A percentile compares a stretch with the other conserved stretches of the same genome.
These are phyloP conservation scores for Yponomeuta cagnagella DNA, from an alignment of 2,888 invertebrate species.

Conservation along the genomic window DNA sequence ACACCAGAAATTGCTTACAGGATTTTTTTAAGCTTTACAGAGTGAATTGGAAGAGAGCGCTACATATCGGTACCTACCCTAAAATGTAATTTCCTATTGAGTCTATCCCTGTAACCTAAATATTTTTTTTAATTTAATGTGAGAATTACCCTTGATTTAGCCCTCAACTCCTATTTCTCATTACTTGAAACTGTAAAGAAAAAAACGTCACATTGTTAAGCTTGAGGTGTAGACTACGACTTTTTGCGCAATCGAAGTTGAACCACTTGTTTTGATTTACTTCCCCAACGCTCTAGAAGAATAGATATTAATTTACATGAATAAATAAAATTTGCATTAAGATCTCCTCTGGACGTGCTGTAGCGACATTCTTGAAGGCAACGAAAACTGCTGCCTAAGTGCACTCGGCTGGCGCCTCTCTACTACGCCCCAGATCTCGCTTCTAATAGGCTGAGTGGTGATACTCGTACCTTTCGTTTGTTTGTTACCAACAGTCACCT, in stretches of 20 bases:
- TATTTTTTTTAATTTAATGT: too few species aligned
- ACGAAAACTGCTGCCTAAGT: conserved; percentile 48
- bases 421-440: background rate
- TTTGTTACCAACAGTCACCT: background rate
- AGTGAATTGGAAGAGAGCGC: too few species aligned
- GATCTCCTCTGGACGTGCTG: conserved; percentile 49
- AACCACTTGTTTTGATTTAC: conserved; percentile 17
- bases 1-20: too few species aligned
- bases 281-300: conserved; percentile 64
- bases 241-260: background rate
- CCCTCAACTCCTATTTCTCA: too few species aligned
- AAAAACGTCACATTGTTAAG: too few species aligned
- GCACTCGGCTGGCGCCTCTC: conserved; percentile 20
- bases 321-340: conserved; percentile 76
- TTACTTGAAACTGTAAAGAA: too few species aligned
- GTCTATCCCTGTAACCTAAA: too few species aligned
- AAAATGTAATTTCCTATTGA: too few species aligned
- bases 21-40: too few species aligned
- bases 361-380: conserved; percentile 23
- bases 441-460: background rate
- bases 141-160: too few species aligned
- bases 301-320: conserved; percentile 76
- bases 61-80: too few species aligned
- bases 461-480: background rate
- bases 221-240: background rate